Conservation (phyloP, 1,140 invertebrate species). For the Drosophila sturtevanti region DNA sequence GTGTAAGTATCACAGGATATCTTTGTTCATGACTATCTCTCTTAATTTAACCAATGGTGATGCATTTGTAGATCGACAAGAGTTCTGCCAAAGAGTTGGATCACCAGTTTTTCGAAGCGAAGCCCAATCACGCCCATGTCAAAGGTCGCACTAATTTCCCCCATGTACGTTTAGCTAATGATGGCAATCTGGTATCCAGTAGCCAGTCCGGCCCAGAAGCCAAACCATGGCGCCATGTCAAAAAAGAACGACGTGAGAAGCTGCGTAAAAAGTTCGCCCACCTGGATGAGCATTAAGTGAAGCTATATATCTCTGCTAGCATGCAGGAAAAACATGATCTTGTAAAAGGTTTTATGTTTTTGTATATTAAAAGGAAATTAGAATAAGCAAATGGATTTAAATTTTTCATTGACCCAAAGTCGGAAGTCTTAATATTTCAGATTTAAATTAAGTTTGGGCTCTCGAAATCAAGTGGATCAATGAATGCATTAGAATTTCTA, state of each 20-base stretch:
- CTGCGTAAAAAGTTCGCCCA: constrained; percentile 90
- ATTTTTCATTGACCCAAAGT: not conserved
- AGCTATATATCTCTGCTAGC: not conserved
- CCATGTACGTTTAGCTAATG: constrained; percentile 66
- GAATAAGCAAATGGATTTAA: not conserved
- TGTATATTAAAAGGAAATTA: not conserved
- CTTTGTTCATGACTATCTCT: not conserved
- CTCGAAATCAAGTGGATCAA: no score
- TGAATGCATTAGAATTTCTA: no score
- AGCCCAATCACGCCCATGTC: constrained; percentile 82
- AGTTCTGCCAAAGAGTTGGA: constrained; percentile 84
- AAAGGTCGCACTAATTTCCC: constrained; percentile 84
- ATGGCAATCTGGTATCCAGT: constrained; percentile 52
- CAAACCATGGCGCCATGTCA: constrained; percentile 93
- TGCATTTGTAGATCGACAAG: constrained; percentile 70
- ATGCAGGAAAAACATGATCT: not conserved
- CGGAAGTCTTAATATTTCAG: no score
- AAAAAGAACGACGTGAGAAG: constrained; percentile 94
- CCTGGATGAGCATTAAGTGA: constrained; percentile 87
- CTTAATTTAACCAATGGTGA: not conserved
- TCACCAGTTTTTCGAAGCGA: constrained; percentile 85
- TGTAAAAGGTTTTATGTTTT: not conserved
- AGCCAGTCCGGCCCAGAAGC: constrained; percentile 62
- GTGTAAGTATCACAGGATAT: constrained; percentile 72
- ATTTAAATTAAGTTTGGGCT: not conserved